phyloP scores from a whole-genome alignment of 2,888 invertebrate species.

The Horisme vitalbata region DNA sequence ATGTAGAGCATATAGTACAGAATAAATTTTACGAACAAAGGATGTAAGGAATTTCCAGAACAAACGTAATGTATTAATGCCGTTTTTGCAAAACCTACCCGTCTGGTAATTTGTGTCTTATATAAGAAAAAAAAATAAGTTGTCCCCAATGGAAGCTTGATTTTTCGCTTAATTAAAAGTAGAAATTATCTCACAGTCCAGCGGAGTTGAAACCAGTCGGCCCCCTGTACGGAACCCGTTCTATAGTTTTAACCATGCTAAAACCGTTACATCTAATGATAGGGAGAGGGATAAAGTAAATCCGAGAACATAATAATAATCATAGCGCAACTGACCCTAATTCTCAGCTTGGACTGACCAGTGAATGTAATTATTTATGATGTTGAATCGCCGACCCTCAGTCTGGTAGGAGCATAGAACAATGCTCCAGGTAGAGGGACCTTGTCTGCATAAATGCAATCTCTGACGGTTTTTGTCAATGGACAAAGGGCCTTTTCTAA shows the following conservation, averaged over 20 bases:
- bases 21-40: conserved; percentile 33
- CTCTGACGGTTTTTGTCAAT: conserved; percentile 78
- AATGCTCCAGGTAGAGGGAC: conserved; percentile 75
- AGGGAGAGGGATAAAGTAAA: conserved; percentile 76
- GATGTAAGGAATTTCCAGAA: too few relatives aligned
- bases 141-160: conserved; percentile 34
- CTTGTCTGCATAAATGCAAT: conserved; percentile 75
- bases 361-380: conserved; percentile 78
- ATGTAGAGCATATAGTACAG: conserved; percentile 24
- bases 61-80: too few relatives aligned
- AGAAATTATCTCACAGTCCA: conserved; percentile 72
- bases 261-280: conserved; percentile 83
- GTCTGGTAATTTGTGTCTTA: too few relatives aligned
- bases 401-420: conserved; percentile 76
- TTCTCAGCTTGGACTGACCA: conserved; percentile 65
- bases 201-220: conserved; percentile 67
- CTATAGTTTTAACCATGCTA: conserved; percentile 81
- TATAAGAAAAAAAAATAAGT: too few relatives aligned
- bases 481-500: conserved; percentile 79
- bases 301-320: conserved; percentile 70
- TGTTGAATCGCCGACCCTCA: conserved; percentile 70
- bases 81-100: too few relatives aligned
- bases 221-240: conserved; percentile 76
- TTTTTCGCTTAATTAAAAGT: conserved; percentile 67
- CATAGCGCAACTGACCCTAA: conserved; percentile 76